Base-by-base conservation (phyloP, 2,797 vertebrate species). In the Hephaestus fuliginosus region DNA sequence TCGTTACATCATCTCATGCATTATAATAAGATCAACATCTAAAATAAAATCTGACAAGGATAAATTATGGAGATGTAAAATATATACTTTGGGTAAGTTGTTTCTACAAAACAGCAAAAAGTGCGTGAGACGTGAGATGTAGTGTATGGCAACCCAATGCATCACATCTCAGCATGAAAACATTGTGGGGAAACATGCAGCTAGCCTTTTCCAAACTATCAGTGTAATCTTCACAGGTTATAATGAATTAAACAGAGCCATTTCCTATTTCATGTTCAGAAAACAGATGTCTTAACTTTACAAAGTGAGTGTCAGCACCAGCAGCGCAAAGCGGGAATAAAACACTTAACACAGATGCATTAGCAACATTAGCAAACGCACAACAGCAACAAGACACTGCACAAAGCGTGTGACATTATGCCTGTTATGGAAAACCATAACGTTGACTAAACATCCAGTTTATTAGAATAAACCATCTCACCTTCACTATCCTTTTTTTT, bases 111-210 rank as follows among this genome's bases (percentile, higher is more conserved):
- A 48, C 8, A 17, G 20, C 8, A 46, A 1, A 46, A 43, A 17
- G 58, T 72, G 11, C 12, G 10, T 12, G 18, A 48, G 3, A 48
- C 28, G 43, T 17, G 44, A 52, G 22, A 48, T 73, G 44, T 53
- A 51, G 18, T 43, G 25, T 73, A 81, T 81, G 82, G 70, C 56
- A 84, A 86, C 71, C 58, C 9, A 69, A 68, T 57, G 49, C 22
- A 64, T 52, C 36, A 18, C 7, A 43, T 68, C n/a, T 46, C 44
- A 71, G 33, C 46, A 46, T 44, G 7, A 56, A 58, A 63, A 57
- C 7, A 48, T 9, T 14, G 2, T 9, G 18, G 57, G 58, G 7
- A 55, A 39, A 53, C 17, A 55, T n/a, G 8, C 33, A 55, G 33
- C n/a, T 0, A 20, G 33, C 25, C 22, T 53, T 74, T 41, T 12